These are phyloP conservation scores for Blomia tropicalis DNA, from an alignment of 2,888 invertebrate genomes.

Conservation along the genomic window DNA sequence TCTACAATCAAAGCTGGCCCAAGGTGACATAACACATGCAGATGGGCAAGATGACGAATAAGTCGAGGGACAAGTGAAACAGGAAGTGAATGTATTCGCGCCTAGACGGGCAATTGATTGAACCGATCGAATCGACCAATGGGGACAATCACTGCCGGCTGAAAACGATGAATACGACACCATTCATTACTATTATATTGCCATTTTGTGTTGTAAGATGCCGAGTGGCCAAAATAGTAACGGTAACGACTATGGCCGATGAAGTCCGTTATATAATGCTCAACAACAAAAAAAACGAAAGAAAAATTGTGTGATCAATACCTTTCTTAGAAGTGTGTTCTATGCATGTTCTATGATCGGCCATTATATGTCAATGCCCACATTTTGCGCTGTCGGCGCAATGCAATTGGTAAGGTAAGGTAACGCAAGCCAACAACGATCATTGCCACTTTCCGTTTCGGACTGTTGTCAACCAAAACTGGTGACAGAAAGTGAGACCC, in stretches of 20 bases:
- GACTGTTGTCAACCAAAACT: background rate
- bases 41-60: constrained; percentile 7
- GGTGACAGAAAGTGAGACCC: background rate
- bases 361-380: too few relatives aligned
- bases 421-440: background rate
- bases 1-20: constrained; percentile 4
- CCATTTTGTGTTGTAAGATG: background rate
- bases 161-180: background rate
- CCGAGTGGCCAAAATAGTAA: too few relatives aligned
- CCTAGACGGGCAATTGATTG: background rate
- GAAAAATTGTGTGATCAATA: background rate
- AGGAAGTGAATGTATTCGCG: constrained; percentile 5
- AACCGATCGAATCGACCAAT: background rate
- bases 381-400: too few relatives aligned
- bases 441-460: background rate
- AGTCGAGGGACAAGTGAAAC: constrained; percentile 6
- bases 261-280: too few relatives aligned
- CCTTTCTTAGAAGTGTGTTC: background rate
- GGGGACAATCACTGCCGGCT: background rate
- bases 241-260: too few relatives aligned
- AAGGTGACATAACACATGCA: constrained; percentile 8
- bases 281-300: background rate
- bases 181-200: background rate
- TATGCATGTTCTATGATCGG: too few relatives aligned
- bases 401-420: too few relatives aligned